Base-by-base conservation (phyloP, 2,888 invertebrate genomes). In the Tuta absoluta region DNA sequence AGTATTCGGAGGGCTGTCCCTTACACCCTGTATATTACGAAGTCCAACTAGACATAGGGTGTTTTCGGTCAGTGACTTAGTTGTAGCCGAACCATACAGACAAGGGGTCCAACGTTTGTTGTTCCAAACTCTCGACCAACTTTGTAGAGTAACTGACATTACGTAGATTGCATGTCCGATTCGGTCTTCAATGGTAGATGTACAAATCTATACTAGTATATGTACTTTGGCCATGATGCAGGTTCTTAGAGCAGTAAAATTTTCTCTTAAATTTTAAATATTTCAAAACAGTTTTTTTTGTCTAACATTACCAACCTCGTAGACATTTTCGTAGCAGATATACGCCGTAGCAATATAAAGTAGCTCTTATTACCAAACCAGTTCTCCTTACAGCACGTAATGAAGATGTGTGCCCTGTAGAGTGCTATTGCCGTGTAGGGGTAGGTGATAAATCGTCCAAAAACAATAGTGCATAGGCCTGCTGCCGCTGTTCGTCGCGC, bases 381-480 rank as follows among this genome's bases (percentile, higher is more conserved):
- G 10, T 49, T 12, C 24, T 24, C 23, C 51, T 53, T 53, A 53
- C 23, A 51, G 51, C 23, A 23, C 3, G 33, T 56, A 56, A 56
- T 56, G 56, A 28, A 56, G 33, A 56, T 56, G 33, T 56, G 33
- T 56, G 28, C 28, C 33, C 33, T 56, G 56, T 33, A 28, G 56
- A 56, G 56, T 56, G 56, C 33, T 24, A 17, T 23, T 23, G 51
- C 17, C 28, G 48, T 61, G 24, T 23, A 11, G 38, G 75, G 78
- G 77, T 72, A 69, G 76, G 76, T 81, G 76, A 90, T 91, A 91
- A 90, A 90, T 91, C 80, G 81, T 75, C 75, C 76, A 79, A 80
- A 88, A 88, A 91, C 90, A 90, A 91, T 89, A 85, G 88, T 79
- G 71, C 76, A 80, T 77, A 75, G 78, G 77, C 78, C 45, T 45